phyloP scores from a whole-genome alignment of 2,888 invertebrate genomes.

The Pocota personata region DNA sequence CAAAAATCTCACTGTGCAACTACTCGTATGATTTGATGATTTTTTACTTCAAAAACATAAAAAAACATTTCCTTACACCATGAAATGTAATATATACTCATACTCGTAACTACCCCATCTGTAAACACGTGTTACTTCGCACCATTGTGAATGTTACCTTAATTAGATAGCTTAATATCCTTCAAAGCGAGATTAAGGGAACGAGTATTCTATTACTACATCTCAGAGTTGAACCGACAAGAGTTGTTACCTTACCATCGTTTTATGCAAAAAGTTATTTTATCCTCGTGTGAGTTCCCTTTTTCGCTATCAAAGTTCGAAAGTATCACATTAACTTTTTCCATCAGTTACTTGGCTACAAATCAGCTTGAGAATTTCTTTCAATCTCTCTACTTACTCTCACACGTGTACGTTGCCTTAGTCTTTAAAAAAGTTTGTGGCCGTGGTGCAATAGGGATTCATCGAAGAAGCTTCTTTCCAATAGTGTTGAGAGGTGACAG shows the following conservation, averaged over 20 bases:
- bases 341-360: slow-evolving; percentile 30
- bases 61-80: too few species aligned
- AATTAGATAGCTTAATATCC: neutral
- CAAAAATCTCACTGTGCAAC: too few species aligned
- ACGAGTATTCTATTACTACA: neutral
- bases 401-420: neutral
- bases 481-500: slow-evolving; percentile 21
- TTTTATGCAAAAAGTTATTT: slow-evolving; percentile 20
- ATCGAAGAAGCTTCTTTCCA: neutral
- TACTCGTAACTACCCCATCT: neutral
- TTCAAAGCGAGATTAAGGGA: too few species aligned
- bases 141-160: neutral
- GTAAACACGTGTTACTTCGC: neutral
- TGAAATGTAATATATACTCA: too few species aligned
- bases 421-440: neutral
- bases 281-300: slow-evolving; percentile 19
- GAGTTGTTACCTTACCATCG: neutral
- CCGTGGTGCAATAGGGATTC: neutral
- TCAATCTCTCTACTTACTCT: neutral
- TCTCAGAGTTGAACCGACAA: neutral
- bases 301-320: slow-evolving; percentile 34
- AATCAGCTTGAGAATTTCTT: slow-evolving; percentile 46
- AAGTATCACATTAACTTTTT: slow-evolving; percentile 53
- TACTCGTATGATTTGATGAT: too few species aligned
- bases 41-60: too few species aligned